Percentiles rank a stretch among this genome's conserved stretches.
phyloP scores from a whole-genome alignment of 2,888 invertebrate species.

The Ectobius pallidus region DNA sequence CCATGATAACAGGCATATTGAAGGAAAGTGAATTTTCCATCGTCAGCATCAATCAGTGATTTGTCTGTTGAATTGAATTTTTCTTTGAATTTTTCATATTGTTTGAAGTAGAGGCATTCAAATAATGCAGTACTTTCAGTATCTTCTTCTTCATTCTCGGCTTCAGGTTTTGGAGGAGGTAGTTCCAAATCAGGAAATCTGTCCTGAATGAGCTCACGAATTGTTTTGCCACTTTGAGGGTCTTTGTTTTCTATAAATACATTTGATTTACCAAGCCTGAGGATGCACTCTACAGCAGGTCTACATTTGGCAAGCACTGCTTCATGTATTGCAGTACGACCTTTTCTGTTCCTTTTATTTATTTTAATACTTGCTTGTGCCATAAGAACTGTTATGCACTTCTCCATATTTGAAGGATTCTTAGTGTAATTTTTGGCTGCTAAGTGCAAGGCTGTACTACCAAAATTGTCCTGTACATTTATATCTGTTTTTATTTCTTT shows the following conservation, averaged over 20 bases:
- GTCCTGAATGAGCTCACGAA: slow-evolving; percentile 11
- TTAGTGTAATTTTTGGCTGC: slow-evolving; percentile 12
- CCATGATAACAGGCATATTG: slow-evolving; percentile 31
- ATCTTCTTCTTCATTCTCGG: background rate
- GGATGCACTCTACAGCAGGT: background rate
- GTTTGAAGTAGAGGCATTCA: slow-evolving; percentile 10
- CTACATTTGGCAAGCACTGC: background rate
- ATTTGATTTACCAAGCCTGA: background rate
- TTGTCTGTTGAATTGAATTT: background rate
- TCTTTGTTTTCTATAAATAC: slow-evolving; percentile 13
- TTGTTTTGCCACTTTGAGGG: background rate
- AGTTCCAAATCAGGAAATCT: slow-evolving; percentile 1
- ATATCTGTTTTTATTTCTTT: slow-evolving; percentile 14
- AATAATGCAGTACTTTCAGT: background rate
- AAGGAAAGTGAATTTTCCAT: slow-evolving; percentile 21
- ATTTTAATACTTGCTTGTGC: background rate
- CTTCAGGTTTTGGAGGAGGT: background rate
- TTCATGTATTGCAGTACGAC: slow-evolving; percentile 17
- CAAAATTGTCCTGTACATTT: slow-evolving; percentile 19
- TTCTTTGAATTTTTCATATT: background rate
- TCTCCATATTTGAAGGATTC: background rate
- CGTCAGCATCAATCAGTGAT: background rate
- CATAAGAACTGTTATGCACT: background rate
- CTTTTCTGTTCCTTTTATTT: slow-evolving; percentile 15
- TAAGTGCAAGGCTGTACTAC: slow-evolving; percentile 17